Percentiles rank a stretch among this genome's conserved stretches.
Conservation (phyloP, 2,888 invertebrate species). For the Amiota minor region DNA sequence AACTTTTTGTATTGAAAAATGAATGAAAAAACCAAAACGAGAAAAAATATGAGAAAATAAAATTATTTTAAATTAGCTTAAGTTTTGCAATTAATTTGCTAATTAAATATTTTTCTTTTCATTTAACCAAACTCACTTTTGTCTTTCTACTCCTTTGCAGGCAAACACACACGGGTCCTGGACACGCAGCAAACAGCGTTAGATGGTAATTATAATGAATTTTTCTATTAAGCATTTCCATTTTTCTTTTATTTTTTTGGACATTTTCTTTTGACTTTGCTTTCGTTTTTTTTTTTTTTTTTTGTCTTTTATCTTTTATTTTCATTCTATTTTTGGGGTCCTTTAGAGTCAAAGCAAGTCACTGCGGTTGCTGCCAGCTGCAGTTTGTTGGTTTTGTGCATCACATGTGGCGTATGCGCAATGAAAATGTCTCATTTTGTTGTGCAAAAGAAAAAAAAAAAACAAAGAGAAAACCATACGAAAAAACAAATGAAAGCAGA, state of each 20-base stretch:
- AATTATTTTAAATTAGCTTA: slow-evolving; percentile 3
- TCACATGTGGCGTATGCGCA: slow-evolving; percentile 48
- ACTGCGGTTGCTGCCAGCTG: neutral
- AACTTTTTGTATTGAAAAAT: slow-evolving; percentile 17
- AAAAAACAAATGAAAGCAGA: neutral
- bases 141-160: slow-evolving; percentile 56
- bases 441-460: neutral
- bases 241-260: slow-evolving; percentile 33
- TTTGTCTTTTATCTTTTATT: slow-evolving; percentile 33
- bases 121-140: slow-evolving; percentile 23
- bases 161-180: slow-evolving; percentile 69
- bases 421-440: slow-evolving; percentile 13
- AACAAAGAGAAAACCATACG: neutral
- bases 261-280: slow-evolving; percentile 21
- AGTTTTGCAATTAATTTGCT: neutral
- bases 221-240: slow-evolving; percentile 29
- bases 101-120: neutral
- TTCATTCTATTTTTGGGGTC: slow-evolving; percentile 26
- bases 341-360: slow-evolving; percentile 22
- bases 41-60: slow-evolving; percentile 55
- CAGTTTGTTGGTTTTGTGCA: too few relatives aligned
- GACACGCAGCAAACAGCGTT: slow-evolving; percentile 69
- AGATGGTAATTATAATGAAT: slow-evolving; percentile 69
- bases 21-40: slow-evolving; percentile 35
- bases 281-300: slow-evolving; percentile 20